Percentiles rank a stretch among this genome's conserved stretches.
These are phyloP conservation scores for Brachyptera risi DNA, from an alignment of 2,888 invertebrate genomes.

Conservation along the genomic window DNA sequence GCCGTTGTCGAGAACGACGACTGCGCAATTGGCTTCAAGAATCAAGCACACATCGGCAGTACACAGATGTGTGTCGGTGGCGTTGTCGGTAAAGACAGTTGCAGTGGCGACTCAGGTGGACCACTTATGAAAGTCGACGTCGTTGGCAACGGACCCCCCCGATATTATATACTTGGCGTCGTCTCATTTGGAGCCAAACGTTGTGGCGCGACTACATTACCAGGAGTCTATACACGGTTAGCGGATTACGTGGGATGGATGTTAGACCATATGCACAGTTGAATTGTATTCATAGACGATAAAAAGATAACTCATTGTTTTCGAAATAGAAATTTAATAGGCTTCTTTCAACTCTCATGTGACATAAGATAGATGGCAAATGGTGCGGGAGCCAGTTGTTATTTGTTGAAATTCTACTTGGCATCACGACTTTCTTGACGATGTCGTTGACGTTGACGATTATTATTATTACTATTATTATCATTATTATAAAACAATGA, in stretches of 20 bases:
- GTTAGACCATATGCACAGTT: conserved; percentile 37
- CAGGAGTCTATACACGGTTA: conserved; percentile 66
- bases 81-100: conserved; percentile 42
- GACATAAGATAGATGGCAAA: too few relatives aligned
- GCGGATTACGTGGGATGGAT: conserved; percentile 64
- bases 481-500: too few relatives aligned
- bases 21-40: too few relatives aligned
- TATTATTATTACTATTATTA: too few relatives aligned
- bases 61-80: conserved; percentile 48
- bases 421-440: too few relatives aligned
- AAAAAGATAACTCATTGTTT: too few relatives aligned
- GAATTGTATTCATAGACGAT: not conserved
- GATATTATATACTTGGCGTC: conserved; percentile 54
- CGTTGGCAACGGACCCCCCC: conserved; percentile 32
- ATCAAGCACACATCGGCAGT: conserved; percentile 45
- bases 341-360: too few relatives aligned
- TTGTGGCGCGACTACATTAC: conserved; percentile 57
- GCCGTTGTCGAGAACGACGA: too few relatives aligned
- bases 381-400: too few relatives aligned
- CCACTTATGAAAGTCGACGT: conserved; percentile 33
- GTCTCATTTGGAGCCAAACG: conserved; percentile 58
- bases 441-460: too few relatives aligned
- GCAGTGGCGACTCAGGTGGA: conserved; percentile 36
- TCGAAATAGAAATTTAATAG: too few relatives aligned
- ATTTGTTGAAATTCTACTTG: too few relatives aligned